phyloP scores from a whole-genome alignment of 2,113 vertebrate genomes.

The Apus apus region DNA sequence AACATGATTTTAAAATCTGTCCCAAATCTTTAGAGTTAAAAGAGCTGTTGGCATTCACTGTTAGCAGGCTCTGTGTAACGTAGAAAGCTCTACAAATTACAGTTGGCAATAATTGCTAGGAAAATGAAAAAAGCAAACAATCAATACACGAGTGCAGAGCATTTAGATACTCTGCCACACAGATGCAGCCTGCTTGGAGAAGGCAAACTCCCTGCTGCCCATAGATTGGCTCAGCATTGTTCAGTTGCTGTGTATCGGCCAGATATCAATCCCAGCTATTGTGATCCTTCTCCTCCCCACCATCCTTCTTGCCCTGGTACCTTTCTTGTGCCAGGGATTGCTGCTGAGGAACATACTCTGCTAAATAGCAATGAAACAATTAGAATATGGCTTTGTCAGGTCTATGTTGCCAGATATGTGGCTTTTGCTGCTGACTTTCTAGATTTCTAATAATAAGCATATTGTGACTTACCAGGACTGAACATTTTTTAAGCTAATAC shows the following conservation, averaged over 20 bases:
- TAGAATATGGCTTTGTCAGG: not conserved
- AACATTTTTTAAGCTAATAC: not conserved
- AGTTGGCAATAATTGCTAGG: not conserved
- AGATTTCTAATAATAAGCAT: not conserved
- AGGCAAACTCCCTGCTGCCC: not conserved
- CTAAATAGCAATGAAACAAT: not conserved
- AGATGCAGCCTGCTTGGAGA: not conserved
- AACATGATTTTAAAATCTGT: not conserved
- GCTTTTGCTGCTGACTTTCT: not conserved
- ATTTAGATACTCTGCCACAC: not conserved
- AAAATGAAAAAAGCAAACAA: not conserved
- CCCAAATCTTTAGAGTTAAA: not conserved
- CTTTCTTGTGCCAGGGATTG: not conserved
- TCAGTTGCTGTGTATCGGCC: not conserved
- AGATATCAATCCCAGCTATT: not conserved
- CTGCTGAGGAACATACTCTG: not conserved
- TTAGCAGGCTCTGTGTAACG: not conserved
- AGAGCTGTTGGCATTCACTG: not conserved
- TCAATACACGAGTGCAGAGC: not conserved
- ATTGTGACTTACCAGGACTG: not conserved
- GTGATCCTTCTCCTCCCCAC: not conserved
- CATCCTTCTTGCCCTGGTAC: not conserved
- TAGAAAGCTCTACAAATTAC: not conserved
- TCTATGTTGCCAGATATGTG: not conserved
- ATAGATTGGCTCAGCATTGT: not conserved